Evolutionary conservation across 2,797 vertebrate genomes (phyloP), one percentile per base, ranked within the genome.

Genomic region (Takifugu ocellatus): DNA sequence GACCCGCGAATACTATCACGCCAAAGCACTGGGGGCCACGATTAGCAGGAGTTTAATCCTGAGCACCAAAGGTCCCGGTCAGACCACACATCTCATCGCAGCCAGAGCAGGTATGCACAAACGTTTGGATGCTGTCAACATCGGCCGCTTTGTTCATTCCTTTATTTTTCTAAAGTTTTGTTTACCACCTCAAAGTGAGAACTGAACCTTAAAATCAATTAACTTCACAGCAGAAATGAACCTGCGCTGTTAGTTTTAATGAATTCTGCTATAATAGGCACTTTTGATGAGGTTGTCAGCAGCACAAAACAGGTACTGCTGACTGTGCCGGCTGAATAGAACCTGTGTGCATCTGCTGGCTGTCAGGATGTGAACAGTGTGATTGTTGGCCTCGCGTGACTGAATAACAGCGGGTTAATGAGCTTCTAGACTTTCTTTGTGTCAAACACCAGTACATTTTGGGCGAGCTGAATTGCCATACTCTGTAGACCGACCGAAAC

Each of bases 1-100:
- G 77, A 98, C 97, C 1, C 89, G 97, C 0, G 97, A 99, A 74
- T 93, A 84, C 74, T 99, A 98, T 81, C 96, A 99, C 0, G 93
- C 95, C 63, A 96, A 92, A 33, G 93, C 94, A 0, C 91, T 99
- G 27, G 97, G 97, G 26, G 95, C 96, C 46, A 94, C 87, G 75
- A 90, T 99, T 44, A 82, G 91, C 85, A 96, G 92, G 79, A 92
- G 75, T 65, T 86, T 98, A 1, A 74, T 92, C 15, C 78, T 96
- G n/a, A 90, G 68, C 74, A 83, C 89, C 3, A 91, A 94, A 48
- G 92, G 93, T 61, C 91, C 94, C 0, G 81, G 87, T 79, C 84
- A 83, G 76, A 93, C 93, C 46, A 98, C 96, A 0, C 97, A 99
- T 76, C 92, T 99, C 45, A 93, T 99, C 24, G 97, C 96, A 3